Percentiles rank a stretch among this genome's conserved stretches.
These are phyloP conservation scores for Tetragonula clypearis DNA, from an alignment of 1,140 invertebrate genomes.

Conservation along the genomic window DNA sequence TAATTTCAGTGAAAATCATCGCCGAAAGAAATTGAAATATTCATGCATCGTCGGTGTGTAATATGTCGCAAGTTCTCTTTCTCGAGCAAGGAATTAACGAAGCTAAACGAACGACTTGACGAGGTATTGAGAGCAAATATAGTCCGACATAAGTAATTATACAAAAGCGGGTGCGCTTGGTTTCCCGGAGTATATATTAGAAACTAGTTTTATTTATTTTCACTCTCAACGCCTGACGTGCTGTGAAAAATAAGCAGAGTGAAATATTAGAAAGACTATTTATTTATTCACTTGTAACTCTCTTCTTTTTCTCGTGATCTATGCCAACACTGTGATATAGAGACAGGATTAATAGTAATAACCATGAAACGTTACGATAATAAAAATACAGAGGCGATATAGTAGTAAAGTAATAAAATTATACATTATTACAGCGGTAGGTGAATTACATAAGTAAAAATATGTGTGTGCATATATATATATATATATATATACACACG, in stretches of 20 bases:
- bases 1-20: background rate
- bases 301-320: background rate
- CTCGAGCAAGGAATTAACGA: background rate
- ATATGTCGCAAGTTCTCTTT: background rate
- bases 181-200: background rate
- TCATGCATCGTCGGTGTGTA: background rate
- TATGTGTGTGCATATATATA: background rate
- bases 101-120: background rate
- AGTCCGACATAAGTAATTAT: background rate
- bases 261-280: constrained; percentile 36
- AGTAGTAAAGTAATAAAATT: constrained; percentile 33
- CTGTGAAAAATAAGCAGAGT: background rate
- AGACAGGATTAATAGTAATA: constrained; percentile 14
- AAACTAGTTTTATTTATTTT: background rate
- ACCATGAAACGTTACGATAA: background rate
- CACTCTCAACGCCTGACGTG: background rate
- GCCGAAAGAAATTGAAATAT: background rate
- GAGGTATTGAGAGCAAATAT: background rate
- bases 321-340: background rate
- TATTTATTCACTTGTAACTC: constrained; percentile 39
- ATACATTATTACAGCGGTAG: constrained; percentile 8
- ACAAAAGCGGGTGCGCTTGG: background rate
- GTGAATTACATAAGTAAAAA: constrained; percentile 15
- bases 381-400: constrained; percentile 28
- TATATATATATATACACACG: too few relatives aligned